phyloP scores from a whole-genome alignment of 1,140 invertebrate species.

The Pomacea maculata region DNA sequence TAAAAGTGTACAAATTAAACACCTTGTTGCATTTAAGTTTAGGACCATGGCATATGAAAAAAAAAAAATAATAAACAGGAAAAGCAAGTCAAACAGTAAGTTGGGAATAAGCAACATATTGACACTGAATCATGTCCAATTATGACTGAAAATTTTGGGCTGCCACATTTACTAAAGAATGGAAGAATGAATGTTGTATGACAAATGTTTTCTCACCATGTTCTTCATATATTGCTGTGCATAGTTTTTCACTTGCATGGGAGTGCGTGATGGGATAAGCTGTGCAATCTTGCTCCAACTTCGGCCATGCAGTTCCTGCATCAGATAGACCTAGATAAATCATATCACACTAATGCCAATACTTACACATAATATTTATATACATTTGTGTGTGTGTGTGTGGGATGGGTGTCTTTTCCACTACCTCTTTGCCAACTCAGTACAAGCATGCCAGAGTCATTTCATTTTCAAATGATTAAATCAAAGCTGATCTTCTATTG shows the following conservation, averaged over 20 bases:
- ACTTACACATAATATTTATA: background rate
- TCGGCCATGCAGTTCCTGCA: slow-evolving; percentile 73
- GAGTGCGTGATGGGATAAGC: slow-evolving; percentile 73
- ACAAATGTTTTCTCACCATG: slow-evolving; percentile 52
- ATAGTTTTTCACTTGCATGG: slow-evolving; percentile 72
- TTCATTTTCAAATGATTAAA: too few relatives aligned
- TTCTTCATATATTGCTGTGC: slow-evolving; percentile 61
- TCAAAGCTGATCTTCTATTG: too few relatives aligned
- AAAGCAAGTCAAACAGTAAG: too few relatives aligned
- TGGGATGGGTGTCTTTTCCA: background rate
- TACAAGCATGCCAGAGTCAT: too few relatives aligned
- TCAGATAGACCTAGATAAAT: slow-evolving; percentile 8
- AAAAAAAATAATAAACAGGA: background rate
- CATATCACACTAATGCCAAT: background rate
- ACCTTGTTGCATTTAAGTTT: too few relatives aligned
- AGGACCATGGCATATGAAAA: too few relatives aligned
- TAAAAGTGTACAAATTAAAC: too few relatives aligned
- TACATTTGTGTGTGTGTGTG: background rate
- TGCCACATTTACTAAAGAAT: too few relatives aligned
- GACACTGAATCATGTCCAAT: too few relatives aligned
- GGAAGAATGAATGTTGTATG: too few relatives aligned
- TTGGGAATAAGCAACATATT: too few relatives aligned
- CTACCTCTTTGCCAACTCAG: background rate
- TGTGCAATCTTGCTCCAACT: slow-evolving; percentile 73
- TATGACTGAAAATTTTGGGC: too few relatives aligned